A percentile compares a stretch with the other conserved stretches of the same genome.
Conservation (phyloP, 2,113 vertebrate genomes). For the Eublepharis macularius region DNA sequence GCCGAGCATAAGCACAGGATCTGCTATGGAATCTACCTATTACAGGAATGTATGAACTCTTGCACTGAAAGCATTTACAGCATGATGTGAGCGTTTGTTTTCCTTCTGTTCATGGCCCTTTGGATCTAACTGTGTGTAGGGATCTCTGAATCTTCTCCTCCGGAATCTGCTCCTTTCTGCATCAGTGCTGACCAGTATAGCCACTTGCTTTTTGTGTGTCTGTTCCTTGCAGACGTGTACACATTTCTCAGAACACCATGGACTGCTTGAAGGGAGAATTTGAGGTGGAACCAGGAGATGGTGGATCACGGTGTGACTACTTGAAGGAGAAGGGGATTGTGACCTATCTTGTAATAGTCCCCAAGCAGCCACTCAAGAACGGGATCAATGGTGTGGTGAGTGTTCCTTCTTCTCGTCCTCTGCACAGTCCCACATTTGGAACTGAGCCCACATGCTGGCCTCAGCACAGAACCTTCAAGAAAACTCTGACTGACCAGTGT, state of each 20-base stretch:
- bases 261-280: conserved; percentile 93
- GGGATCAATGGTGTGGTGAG: conserved; percentile 88
- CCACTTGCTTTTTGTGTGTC: neutral
- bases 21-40: too few species aligned
- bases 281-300: conserved; percentile 88
- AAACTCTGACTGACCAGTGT: neutral
- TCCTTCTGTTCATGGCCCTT: too few species aligned
- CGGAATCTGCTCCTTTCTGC: neutral
- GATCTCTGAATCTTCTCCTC: neutral
- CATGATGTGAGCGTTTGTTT: too few species aligned
- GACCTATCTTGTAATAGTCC: conserved; percentile 87
- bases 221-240: conserved; percentile 81
- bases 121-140: too few species aligned
- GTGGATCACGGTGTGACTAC: conserved; percentile 90
- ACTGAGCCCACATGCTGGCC: neutral
- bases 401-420: neutral
- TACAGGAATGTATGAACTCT: too few species aligned
- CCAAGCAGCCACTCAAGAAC: conserved; percentile 82
- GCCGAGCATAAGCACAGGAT: too few species aligned
- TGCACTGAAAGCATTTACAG: too few species aligned
- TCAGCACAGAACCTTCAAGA: neutral
- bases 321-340: conserved; percentile 89
- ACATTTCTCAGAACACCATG: conserved; percentile 93
- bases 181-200: neutral
- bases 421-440: neutral